Evolutionary conservation across 2,888 invertebrate species (phyloP).

Genomic region (Alcis repandata): DNA sequence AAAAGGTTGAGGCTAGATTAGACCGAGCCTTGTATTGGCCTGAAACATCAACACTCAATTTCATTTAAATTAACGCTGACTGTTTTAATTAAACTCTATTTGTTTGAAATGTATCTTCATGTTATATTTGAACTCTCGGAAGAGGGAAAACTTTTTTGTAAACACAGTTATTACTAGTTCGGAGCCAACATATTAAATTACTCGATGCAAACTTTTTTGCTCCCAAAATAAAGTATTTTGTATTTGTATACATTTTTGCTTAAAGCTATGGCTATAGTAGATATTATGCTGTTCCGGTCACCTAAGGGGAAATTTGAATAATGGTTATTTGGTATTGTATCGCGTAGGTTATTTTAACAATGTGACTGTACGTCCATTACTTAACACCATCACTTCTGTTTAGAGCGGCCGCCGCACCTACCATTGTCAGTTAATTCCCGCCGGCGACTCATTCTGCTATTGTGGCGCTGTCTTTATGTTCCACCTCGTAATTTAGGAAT

Average conservation of each 20-base stretch:
- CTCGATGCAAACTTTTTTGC: no score
- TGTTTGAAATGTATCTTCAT: no score
- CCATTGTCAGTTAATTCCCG: constrained; percentile 75
- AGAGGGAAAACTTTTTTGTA: neutral
- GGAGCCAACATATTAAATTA: no score
- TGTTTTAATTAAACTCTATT: no score
- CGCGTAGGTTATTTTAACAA: constrained; percentile 13
- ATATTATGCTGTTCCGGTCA: no score
- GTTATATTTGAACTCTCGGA: neutral
- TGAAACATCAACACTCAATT: neutral
- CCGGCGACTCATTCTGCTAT: constrained; percentile 64
- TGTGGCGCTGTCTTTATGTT: constrained; percentile 55
- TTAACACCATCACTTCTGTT: constrained; percentile 80
- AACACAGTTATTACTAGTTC: no score
- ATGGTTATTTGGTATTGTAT: neutral
- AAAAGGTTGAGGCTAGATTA: constrained; percentile 27
- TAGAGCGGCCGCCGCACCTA: constrained; percentile 54
- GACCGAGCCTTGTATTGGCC: constrained; percentile 2
- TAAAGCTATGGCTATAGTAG: no score
- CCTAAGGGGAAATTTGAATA: no score
- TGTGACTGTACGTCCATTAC: constrained; percentile 61
- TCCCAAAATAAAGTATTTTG: no score
- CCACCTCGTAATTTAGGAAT: constrained; percentile 52
- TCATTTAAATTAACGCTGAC: no score
- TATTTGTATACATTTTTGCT: no score